Evolutionary conservation across 2,113 vertebrate species (phyloP).

Genomic region (Peromyscus maniculatus): DNA sequence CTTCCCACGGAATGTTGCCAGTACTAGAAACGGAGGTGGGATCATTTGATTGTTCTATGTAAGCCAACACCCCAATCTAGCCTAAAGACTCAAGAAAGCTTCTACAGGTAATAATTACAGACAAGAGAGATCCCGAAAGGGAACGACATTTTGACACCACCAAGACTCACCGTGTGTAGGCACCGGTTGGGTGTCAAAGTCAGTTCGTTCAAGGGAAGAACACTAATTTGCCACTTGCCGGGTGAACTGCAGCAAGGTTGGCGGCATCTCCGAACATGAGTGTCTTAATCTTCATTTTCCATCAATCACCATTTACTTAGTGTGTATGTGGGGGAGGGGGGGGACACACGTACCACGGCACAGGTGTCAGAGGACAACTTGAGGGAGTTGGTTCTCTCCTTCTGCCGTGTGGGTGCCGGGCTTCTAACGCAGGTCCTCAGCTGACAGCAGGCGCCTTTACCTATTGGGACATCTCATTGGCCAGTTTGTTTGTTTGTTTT

Average conservation of each 20-base stretch:
- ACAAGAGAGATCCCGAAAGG: constrained; percentile 54
- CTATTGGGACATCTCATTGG: background rate
- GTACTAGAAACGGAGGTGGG: constrained; percentile 21
- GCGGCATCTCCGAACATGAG: constrained; percentile 47
- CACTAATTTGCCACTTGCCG: constrained; percentile 57
- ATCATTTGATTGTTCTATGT: constrained; percentile 29
- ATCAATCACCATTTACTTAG: background rate
- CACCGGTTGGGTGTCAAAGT: background rate
- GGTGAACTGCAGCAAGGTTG: constrained; percentile 40
- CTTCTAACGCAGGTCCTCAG: background rate
- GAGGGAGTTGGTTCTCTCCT: background rate
- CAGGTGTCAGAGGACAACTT: background rate
- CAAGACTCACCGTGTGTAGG: constrained; percentile 52
- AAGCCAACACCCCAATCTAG: constrained; percentile 65
- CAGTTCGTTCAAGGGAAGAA: background rate
- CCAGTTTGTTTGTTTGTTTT: background rate
- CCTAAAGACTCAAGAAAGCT: constrained; percentile 61
- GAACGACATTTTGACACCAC: constrained; percentile 73
- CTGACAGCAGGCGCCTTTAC: background rate
- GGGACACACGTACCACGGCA: background rate
- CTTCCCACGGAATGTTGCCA: constrained; percentile 43
- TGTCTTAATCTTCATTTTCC: too few relatives aligned
- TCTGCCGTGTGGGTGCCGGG: background rate
- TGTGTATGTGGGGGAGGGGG: background rate
- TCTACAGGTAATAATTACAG: constrained; percentile 79